A percentile compares a stretch with the other conserved stretches of the same genome.
Conservation (phyloP, 2,888 invertebrate genomes). For the Xiphydria camelus region DNA sequence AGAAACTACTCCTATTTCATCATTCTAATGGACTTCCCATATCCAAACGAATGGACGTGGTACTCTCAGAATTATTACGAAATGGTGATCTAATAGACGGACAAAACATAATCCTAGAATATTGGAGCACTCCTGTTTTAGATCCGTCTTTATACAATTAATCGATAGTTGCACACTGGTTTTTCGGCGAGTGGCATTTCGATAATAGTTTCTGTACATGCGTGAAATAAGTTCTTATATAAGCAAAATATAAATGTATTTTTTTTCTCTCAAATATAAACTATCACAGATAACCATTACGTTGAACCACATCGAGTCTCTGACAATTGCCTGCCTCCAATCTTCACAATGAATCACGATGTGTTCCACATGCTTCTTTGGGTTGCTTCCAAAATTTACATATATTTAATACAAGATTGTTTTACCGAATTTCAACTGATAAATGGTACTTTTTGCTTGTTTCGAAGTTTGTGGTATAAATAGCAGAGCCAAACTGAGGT, state of each 20-base stretch:
- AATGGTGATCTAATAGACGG: slow-evolving; percentile 65
- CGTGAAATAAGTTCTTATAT: neutral
- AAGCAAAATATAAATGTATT: neutral
- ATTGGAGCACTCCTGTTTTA: slow-evolving; percentile 46
- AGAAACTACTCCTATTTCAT: slow-evolving; percentile 68
- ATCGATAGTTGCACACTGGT: slow-evolving; percentile 4
- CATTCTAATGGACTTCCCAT: slow-evolving; percentile 63
- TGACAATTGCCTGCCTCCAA: neutral
- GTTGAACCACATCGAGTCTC: neutral
- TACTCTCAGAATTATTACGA: slow-evolving; percentile 61
- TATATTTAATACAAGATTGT: too few species aligned
- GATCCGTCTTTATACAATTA: slow-evolving; percentile 38
- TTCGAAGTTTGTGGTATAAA: slow-evolving; percentile 13
- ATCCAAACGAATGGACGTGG: slow-evolving; percentile 62
- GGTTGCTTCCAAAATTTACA: too few species aligned
- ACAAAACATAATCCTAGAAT: slow-evolving; percentile 68
- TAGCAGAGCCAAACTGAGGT: slow-evolving; percentile 15
- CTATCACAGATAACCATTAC: slow-evolving; percentile 1
- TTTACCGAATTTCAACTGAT: slow-evolving; percentile 2
- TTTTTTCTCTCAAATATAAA: neutral
- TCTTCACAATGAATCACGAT: too few species aligned
- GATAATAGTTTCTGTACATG: neutral
- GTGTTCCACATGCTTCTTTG: too few species aligned
- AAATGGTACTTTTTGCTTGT: slow-evolving; percentile 12
- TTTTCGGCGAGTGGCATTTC: neutral